Evolutionary conservation across 2,888 invertebrate species (phyloP).

Genomic region (Aleiodes alternator): DNA sequence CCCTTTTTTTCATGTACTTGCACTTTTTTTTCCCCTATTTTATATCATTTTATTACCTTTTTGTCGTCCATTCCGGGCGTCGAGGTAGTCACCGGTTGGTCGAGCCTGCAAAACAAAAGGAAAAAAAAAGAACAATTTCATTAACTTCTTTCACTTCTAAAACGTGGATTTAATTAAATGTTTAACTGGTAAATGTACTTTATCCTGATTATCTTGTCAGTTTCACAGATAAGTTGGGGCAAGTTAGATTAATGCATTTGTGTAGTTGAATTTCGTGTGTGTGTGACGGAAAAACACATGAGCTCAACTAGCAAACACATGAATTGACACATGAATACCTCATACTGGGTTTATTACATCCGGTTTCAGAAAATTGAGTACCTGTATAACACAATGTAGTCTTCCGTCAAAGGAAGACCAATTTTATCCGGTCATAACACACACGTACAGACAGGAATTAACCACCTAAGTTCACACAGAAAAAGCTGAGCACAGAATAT

Average conservation of each 20-base stretch:
- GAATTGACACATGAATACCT: conserved; percentile 25
- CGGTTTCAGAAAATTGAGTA: conserved; percentile 5
- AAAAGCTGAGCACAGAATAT: no score
- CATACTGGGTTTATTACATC: conserved; percentile 15
- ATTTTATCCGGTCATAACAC: not conserved
- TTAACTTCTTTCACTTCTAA: not conserved
- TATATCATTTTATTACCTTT: conserved; percentile 72
- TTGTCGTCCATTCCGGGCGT: conserved; percentile 83
- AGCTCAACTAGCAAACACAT: conserved; percentile 8
- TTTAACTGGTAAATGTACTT: not conserved
- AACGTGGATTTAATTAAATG: not conserved
- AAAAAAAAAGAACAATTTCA: conserved; percentile 31
- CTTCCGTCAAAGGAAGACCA: not conserved
- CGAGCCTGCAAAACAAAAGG: conserved; percentile 79
- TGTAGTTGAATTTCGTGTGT: not conserved
- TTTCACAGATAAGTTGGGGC: not conserved
- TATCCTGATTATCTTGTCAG: conserved; percentile 2
- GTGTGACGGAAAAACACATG: not conserved
- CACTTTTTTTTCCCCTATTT: not conserved
- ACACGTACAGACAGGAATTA: not conserved
- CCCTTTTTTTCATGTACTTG: not conserved
- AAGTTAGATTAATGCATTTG: conserved; percentile 10
- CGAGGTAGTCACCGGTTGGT: conserved; percentile 82
- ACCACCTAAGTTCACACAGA: no score
- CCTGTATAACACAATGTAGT: not conserved